These are phyloP conservation scores for Thereva nobilitata DNA, from an alignment of 2,888 invertebrate genomes.

Conservation along the genomic window DNA sequence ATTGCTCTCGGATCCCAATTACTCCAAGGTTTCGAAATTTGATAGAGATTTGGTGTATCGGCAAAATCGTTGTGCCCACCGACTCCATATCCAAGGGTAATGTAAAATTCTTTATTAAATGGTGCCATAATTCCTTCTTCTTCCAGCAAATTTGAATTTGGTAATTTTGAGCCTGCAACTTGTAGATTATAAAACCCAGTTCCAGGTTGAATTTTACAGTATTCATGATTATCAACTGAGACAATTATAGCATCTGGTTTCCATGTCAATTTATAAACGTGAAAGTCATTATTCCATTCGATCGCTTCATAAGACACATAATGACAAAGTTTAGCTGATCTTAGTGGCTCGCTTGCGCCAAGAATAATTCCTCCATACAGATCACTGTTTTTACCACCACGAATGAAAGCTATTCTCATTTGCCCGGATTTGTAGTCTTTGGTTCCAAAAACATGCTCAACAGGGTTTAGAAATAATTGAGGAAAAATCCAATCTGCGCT, in stretches of 20 bases:
- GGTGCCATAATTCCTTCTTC: conserved; percentile 70
- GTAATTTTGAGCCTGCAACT: conserved; percentile 44
- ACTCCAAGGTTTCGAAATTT: no score
- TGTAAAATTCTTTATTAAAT: conserved; percentile 75
- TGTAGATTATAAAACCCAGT: conserved; percentile 49
- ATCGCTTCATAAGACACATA: conserved; percentile 21
- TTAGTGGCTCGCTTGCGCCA: conserved; percentile 47
- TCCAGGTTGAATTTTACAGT: conserved; percentile 58
- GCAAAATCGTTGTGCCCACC: conserved; percentile 75
- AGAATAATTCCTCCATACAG: conserved; percentile 50
- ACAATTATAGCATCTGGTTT: conserved; percentile 50
- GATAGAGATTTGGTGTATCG: conserved; percentile 59
- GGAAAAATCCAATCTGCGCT: conserved; percentile 76
- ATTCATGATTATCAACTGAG: conserved; percentile 63
- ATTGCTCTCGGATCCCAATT: no score
- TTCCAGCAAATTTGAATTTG: conserved; percentile 54
- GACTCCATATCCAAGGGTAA: conserved; percentile 76
- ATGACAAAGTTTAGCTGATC: conserved; percentile 49
- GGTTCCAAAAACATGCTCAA: conserved; percentile 65
- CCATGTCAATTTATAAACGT: conserved; percentile 72
- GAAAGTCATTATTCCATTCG: conserved; percentile 64
- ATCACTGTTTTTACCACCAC: conserved; percentile 57
- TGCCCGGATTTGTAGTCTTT: conserved; percentile 65
- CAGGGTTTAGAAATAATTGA: conserved; percentile 70
- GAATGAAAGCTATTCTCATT: conserved; percentile 70